Evolutionary conservation across 2,113 vertebrate genomes (phyloP).

Genomic region (Sylvietta virens): DNA sequence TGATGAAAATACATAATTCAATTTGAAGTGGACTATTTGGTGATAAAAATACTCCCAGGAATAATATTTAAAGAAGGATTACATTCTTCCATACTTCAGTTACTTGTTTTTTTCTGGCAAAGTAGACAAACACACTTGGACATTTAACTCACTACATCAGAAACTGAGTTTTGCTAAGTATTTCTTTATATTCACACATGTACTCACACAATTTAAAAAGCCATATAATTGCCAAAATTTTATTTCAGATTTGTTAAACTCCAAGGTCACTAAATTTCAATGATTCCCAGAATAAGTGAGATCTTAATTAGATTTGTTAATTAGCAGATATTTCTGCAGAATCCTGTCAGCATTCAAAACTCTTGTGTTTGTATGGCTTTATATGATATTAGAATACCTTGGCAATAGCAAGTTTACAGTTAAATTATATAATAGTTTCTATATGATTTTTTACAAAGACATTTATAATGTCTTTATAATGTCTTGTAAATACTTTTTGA

Average conservation of each 20-base stretch:
- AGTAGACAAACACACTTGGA: slow-evolving; percentile 48
- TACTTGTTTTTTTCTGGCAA: slow-evolving; percentile 63
- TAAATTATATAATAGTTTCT: background rate
- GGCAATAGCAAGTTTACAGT: background rate
- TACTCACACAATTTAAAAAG: background rate
- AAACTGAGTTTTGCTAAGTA: slow-evolving; percentile 36
- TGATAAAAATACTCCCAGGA: slow-evolving; percentile 70
- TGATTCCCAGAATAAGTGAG: background rate
- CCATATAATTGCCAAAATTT: background rate
- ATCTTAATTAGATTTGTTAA: background rate
- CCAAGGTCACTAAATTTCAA: background rate
- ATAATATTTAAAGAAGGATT: slow-evolving; percentile 76
- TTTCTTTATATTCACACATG: background rate
- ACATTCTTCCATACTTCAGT: slow-evolving; percentile 47
- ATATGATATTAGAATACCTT: background rate
- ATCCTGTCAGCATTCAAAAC: background rate
- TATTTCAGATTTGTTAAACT: background rate
- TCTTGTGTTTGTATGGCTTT: background rate
- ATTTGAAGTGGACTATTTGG: slow-evolving; percentile 60
- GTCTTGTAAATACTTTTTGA: background rate
- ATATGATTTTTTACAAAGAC: background rate
- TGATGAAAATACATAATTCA: slow-evolving; percentile 63
- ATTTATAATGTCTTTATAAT: background rate
- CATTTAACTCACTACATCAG: slow-evolving; percentile 6
- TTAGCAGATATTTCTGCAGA: background rate